Evolutionary conservation across 2,888 invertebrate species (phyloP), one percentile per base, ranked within the genome.

Genomic region (Ariolimax columbianus): DNA sequence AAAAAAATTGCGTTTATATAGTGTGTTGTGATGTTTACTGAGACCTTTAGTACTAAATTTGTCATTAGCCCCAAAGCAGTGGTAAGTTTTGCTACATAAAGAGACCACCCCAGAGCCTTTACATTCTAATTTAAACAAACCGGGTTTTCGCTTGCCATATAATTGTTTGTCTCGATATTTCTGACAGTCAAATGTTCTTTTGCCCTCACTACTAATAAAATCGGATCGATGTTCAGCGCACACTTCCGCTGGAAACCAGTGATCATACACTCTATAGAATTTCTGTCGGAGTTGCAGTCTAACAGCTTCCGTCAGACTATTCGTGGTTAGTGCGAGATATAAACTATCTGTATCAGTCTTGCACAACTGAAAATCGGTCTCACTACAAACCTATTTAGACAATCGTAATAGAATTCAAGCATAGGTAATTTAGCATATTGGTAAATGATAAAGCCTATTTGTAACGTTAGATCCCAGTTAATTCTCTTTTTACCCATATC

Each of bases 21-120:
- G 14, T 73, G 26, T 73, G 14, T 73, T 73, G 43, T 73, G 73
- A 2, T 43, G 43, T 73, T 73, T 73, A 17, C n/a, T n/a, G 3
- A 47, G 43, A 0, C 73, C 73, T 43, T 73, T 73, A 0, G 73
- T 73, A 26, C 43, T 73, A n/a, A n/a, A 43, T 73, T 73, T 73
- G 40, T 43, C 26, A n/a, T 73, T 43, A 0, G 43, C n/a, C 9
- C 73, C 73, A 40, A 73, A 73, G n/a, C 40, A 73, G 43, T 73
- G 73, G 2, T 73, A 73, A 0, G 73, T 73, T 9, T 43, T 73
- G 14, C 73, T 73, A n/a, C 43, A 43, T n/a, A 73, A n/a, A 11
- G 43, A 43, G 11, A 43, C 11, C 6, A 73, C 40, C 11, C 70
- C 70, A 26, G 0, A 2, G 14, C 70, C 70, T 7, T 70, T 23